Conservation (phyloP, 2,797 vertebrate genomes). For the Sandelia bainsii region DNA sequence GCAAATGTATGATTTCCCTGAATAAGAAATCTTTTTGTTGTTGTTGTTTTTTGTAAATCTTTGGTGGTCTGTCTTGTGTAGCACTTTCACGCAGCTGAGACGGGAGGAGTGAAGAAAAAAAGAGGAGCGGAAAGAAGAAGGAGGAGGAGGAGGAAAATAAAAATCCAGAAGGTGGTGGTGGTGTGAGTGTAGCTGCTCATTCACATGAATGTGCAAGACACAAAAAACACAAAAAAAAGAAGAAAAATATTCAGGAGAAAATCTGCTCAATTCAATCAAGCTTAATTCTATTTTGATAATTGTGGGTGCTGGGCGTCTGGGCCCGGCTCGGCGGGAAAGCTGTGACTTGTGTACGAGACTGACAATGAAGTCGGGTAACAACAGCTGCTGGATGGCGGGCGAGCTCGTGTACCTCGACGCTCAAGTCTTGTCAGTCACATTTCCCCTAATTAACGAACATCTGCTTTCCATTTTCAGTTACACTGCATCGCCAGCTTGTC, state of each 20-base stretch:
- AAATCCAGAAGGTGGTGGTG: constrained; percentile 46
- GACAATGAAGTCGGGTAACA: constrained; percentile 93
- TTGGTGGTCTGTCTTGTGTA: constrained; percentile 40
- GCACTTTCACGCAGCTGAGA: constrained; percentile 48
- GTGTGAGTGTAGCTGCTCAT: constrained; percentile 53
- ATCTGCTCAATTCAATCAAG: constrained; percentile 87
- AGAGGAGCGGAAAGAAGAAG: constrained; percentile 27
- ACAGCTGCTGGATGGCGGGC: constrained; percentile 95
- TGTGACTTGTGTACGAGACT: constrained; percentile 93
- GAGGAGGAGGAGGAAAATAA: constrained; percentile 19
- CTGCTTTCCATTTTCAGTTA: constrained; percentile 97
- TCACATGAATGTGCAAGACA: constrained; percentile 39
- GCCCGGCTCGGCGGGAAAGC: constrained; percentile 87
- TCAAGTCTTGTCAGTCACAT: constrained; percentile 99
- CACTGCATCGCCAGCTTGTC: constrained; percentile 95
- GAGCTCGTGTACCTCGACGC: constrained; percentile 91
- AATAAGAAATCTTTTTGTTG: constrained; percentile 32
- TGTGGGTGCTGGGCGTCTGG: constrained; percentile 83
- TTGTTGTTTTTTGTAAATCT: constrained; percentile 29
- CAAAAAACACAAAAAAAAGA: constrained; percentile 32
- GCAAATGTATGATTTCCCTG: constrained; percentile 35
- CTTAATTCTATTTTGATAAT: constrained; percentile 91
- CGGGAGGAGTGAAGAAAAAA: constrained; percentile 27
- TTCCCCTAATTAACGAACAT: constrained; percentile 99
- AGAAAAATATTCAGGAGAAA: constrained; percentile 64